These are phyloP conservation scores for Ursus arctos DNA, from an alignment of 2,113 vertebrate genomes.

Conservation along the genomic window DNA sequence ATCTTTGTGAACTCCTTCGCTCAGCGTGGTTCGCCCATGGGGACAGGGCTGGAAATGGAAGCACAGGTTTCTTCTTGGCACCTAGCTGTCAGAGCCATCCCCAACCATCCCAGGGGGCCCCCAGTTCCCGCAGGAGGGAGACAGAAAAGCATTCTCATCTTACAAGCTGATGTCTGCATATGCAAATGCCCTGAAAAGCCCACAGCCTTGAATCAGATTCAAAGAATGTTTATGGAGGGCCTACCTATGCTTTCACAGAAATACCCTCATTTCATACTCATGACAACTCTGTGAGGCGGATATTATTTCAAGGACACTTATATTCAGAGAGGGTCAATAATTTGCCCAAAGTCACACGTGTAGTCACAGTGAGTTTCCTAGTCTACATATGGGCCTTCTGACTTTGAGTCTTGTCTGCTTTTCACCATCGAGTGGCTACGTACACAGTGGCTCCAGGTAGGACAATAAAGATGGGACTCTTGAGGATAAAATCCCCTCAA, in stretches of 20 bases:
- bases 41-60: conserved; percentile 87
- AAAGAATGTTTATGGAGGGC: accelerated
- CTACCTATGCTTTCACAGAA: neutral
- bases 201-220: neutral
- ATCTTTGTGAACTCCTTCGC: conserved; percentile 75
- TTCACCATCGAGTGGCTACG: neutral
- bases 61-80: conserved; percentile 77
- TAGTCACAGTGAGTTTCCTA: neutral
- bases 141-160: neutral
- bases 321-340: neutral
- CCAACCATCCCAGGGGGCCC: neutral
- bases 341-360: neutral
- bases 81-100: conserved; percentile 79
- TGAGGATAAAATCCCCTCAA: neutral
- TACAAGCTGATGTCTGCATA: neutral
- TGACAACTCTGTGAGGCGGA: neutral
- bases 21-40: conserved; percentile 64
- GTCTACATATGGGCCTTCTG: neutral
- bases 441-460: neutral
- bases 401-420: neutral
- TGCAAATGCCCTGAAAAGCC: neutral
- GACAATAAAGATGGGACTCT: neutral
- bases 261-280: neutral
- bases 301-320: neutral
- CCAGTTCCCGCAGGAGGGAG: conserved; percentile 7